Evolutionary conservation across 2,113 vertebrate species (phyloP), one percentile per base, ranked within the genome.

Genomic region (Melanostigma gelatinosum): DNA sequence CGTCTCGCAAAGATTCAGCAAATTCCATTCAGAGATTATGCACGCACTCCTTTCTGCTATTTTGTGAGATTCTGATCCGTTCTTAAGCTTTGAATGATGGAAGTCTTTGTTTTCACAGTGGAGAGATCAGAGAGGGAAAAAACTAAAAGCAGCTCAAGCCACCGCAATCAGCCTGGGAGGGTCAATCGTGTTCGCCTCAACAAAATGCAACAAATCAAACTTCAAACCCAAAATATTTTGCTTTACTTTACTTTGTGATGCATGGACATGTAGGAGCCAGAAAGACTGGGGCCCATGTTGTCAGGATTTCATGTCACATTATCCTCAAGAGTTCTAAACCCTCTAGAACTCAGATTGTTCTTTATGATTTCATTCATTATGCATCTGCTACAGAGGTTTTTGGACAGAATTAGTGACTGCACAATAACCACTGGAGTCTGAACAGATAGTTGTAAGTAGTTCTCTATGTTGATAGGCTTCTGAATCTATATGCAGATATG

Each of bases 51-150:
- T 32, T 63, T 64, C 48, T 60, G 46, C 50, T 77, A 24, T 57
- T 78, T 71, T 50, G 38, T 72, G 52, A 82, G 75, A 73, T 74
- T 74, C 68, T 62, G 57, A 79, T 72, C 67, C 46, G 40, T 64
- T 82, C 18, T 76, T 63, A 55, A 70, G 57, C 50, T 63, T 58
- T 70, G 48, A 73, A 74, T 15, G 50, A 22, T 64, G 22, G 40
- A 68, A 76, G 52, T 80, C 73, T 29, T 65, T 70, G 20, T 74
- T 85, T 77, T 74, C 24, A 48, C 29, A 24, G 8, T 69, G 13
- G 9, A 55, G 40, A 69, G 52, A 88, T 63, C 1, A 71, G 52
- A 67, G 46, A 48, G 1, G 27, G n/a, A 58, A 32, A 46, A 36
- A 32, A 64, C 1, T 3, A 50, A 66, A 52, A 34, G 20, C 10